Evolutionary conservation across 2,888 invertebrate species (phyloP).

Genomic region (Bombylius major): DNA sequence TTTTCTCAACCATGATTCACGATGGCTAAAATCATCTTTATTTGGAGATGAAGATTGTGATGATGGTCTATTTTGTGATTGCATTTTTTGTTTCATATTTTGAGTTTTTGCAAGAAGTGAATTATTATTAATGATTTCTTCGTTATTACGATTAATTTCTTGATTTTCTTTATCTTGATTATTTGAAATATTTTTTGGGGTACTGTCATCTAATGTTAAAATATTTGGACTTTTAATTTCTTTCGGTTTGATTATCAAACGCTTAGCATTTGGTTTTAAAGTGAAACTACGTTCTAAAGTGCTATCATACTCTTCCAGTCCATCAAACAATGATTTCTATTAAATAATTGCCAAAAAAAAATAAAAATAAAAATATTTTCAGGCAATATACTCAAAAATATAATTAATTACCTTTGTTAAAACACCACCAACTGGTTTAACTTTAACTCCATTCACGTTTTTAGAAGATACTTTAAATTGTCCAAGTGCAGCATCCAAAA

Average conservation of each 20-base stretch:
- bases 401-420: conserved; percentile 19
- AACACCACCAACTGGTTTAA: conserved; percentile 28
- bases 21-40: conserved; percentile 3
- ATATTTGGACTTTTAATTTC: not conserved
- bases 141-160: not conserved
- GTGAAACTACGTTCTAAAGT: conserved; percentile 46
- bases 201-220: not conserved
- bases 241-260: conserved; percentile 56
- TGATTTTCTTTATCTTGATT: conserved; percentile 3
- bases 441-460: conserved; percentile 43
- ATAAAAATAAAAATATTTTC: not conserved
- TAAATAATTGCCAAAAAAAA: conserved; percentile 6
- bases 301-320: conserved; percentile 67
- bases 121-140: not conserved
- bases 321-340: conserved; percentile 73
- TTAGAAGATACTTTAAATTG: conserved; percentile 47
- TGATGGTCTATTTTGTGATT: not conserved
- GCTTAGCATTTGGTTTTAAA: conserved; percentile 53
- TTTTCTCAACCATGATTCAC: conserved; percentile 34
- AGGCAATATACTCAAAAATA: not conserved
- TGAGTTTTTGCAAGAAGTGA: too few species aligned
- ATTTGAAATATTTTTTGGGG: conserved; percentile 17
- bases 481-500: conserved; percentile 38
- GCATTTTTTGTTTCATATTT: not conserved
- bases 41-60: not conserved